phyloP scores from a whole-genome alignment of 1,140 invertebrate genomes.

The Meloidogyne chitwoodi region DNA sequence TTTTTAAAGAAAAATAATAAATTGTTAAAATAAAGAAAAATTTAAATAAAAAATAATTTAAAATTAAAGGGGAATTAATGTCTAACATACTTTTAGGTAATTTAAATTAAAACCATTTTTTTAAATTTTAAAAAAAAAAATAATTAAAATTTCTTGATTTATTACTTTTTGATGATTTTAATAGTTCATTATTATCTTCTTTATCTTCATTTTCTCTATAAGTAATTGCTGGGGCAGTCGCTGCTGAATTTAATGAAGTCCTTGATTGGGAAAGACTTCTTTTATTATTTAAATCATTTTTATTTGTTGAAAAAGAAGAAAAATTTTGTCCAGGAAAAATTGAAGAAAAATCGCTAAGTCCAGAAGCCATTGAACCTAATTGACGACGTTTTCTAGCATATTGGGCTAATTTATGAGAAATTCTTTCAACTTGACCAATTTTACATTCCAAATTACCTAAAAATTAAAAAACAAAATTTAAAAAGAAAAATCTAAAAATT shows the following conservation, averaged over 20 bases:
- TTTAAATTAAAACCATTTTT: no score
- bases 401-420: constrained; percentile 41
- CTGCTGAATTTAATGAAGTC: constrained; percentile 27
- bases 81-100: no score
- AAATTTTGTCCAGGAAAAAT: constrained; percentile 14
- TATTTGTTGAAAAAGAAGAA: background rate
- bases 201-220: background rate
- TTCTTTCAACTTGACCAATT: constrained; percentile 57
- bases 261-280: constrained; percentile 25
- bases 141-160: background rate
- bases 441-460: constrained; percentile 56
- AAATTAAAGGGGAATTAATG: no score
- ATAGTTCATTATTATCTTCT: background rate
- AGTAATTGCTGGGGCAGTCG: constrained; percentile 7
- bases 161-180: background rate
- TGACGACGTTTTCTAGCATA: constrained; percentile 43
- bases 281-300: background rate
- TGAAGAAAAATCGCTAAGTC: constrained; percentile 27
- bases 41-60: no score
- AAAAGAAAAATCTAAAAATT: background rate
- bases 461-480: constrained; percentile 14
- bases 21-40: no score
- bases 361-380: constrained; percentile 52
- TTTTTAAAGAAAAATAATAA: background rate
- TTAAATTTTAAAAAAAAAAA: no score